Evolutionary conservation across 1,140 invertebrate species (phyloP).

Genomic region (Bathynomus jamesi): DNA sequence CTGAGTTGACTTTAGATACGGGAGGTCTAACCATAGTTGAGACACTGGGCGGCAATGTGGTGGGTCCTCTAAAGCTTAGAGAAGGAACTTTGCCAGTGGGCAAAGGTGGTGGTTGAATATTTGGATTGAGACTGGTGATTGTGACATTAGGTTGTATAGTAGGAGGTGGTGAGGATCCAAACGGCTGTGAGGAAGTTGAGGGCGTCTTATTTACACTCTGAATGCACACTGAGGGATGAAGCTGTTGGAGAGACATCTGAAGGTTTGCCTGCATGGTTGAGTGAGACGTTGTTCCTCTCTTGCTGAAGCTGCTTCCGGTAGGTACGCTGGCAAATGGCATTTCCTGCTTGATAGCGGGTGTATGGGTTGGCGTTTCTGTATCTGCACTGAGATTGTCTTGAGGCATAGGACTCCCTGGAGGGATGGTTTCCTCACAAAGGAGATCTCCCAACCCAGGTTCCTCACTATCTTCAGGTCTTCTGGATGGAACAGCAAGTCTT

Average conservation of each 20-base stretch:
- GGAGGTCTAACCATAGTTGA: no score
- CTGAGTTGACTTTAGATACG: no score
- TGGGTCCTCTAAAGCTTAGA: no score
- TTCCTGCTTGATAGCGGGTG: constrained; percentile 24
- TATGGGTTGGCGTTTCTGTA: constrained; percentile 15
- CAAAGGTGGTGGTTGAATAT: neutral
- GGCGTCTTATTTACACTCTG: neutral
- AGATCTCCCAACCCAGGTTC: constrained; percentile 30
- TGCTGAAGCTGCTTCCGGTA: constrained; percentile 27
- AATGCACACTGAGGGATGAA: neutral
- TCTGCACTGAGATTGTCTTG: constrained; percentile 22
- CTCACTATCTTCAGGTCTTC: constrained; percentile 21
- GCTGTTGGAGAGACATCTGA: neutral
- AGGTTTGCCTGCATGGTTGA: neutral
- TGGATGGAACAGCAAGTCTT: constrained; percentile 12
- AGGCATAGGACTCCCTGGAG: constrained; percentile 31
- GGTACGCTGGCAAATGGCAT: constrained; percentile 32
- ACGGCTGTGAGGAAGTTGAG: neutral
- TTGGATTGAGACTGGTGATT: neutral
- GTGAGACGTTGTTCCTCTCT: constrained; percentile 15
- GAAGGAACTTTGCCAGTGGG: no score
- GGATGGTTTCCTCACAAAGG: constrained; percentile 33
- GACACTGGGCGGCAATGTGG: no score
- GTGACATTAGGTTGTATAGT: neutral
- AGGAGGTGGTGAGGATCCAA: neutral